Evolutionary conservation across 1,140 invertebrate genomes (phyloP).

Genomic region (Drosophila hydei): DNA sequence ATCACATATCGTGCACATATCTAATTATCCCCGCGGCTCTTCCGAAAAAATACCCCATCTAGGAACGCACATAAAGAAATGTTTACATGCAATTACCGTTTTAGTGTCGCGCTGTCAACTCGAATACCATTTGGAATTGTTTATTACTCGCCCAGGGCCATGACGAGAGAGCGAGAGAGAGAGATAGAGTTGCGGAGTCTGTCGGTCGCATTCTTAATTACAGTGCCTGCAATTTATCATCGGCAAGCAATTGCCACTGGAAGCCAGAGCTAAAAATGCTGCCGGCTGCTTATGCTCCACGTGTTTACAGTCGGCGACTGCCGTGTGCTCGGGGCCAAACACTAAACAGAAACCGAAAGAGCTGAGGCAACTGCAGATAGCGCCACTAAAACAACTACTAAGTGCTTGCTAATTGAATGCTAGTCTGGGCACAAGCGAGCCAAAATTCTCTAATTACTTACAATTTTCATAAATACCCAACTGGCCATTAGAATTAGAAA

Average conservation of each 20-base stretch:
- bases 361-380: slow-evolving; percentile 13
- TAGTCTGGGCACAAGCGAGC: not conserved
- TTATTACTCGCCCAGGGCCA: slow-evolving; percentile 56
- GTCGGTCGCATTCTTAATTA: slow-evolving; percentile 67
- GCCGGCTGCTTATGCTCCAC: slow-evolving; percentile 42
- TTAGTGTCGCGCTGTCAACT: slow-evolving; percentile 73
- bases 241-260: slow-evolving; percentile 50
- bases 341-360: slow-evolving; percentile 25
- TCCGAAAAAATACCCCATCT: not conserved
- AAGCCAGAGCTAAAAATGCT: slow-evolving; percentile 56
- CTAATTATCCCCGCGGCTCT: slow-evolving; percentile 28
- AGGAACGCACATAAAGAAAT: slow-evolving; percentile 49
- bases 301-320: slow-evolving; percentile 51
- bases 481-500: not conserved
- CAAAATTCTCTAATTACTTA: slow-evolving; percentile 1
- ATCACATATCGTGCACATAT: slow-evolving; percentile 7
- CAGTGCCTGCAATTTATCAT: slow-evolving; percentile 73
- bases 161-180: not conserved
- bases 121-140: slow-evolving; percentile 66
- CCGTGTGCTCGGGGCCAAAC: slow-evolving; percentile 3
- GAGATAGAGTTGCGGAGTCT: not conserved
- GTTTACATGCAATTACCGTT: slow-evolving; percentile 79
- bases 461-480: not conserved
- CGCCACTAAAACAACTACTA: slow-evolving; percentile 15
- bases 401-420: slow-evolving; percentile 45